Percentiles rank a stretch among this genome's conserved stretches.
These are phyloP conservation scores for Danaus chrysippus DNA, from an alignment of 2,888 invertebrate genomes.

Conservation along the genomic window DNA sequence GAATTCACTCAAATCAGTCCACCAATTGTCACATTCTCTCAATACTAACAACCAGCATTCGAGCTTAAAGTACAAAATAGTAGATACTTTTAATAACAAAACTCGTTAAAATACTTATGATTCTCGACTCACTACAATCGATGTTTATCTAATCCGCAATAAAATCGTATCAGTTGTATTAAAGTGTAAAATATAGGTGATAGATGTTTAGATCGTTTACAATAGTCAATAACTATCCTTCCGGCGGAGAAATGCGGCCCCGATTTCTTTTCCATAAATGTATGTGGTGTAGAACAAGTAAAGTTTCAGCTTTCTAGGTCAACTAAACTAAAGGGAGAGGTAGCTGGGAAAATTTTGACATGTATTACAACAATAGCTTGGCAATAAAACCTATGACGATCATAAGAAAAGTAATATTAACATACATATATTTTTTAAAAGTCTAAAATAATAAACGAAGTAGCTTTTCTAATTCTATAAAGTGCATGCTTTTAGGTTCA, in stretches of 20 bases:
- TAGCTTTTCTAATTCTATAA: no score
- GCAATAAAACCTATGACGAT: conserved; percentile 8
- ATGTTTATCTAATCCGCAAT: neutral
- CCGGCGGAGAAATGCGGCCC: conserved; percentile 38
- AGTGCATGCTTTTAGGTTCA: neutral
- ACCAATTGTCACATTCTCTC: no score
- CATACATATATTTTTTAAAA: no score
- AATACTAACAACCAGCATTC: no score
- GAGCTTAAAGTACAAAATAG: no score
- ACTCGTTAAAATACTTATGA: neutral
- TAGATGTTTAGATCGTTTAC: conserved; percentile 26
- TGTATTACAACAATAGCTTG: conserved; percentile 25
- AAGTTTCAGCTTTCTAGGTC: conserved; percentile 40
- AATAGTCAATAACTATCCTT: conserved; percentile 37
- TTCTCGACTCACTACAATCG: neutral
- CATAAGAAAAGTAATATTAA: no score
- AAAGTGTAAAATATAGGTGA: conserved; percentile 6
- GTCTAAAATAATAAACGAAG: no score
- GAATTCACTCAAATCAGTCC: no score
- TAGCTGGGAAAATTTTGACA: conserved; percentile 30
- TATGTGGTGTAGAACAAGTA: conserved; percentile 34
- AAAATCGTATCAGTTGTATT: neutral
- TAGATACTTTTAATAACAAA: no score
- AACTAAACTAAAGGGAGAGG: conserved; percentile 32
- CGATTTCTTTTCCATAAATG: conserved; percentile 42